Evolutionary conservation across 1,140 invertebrate genomes (phyloP).

Genomic region (Drosophila trapezifrons): DNA sequence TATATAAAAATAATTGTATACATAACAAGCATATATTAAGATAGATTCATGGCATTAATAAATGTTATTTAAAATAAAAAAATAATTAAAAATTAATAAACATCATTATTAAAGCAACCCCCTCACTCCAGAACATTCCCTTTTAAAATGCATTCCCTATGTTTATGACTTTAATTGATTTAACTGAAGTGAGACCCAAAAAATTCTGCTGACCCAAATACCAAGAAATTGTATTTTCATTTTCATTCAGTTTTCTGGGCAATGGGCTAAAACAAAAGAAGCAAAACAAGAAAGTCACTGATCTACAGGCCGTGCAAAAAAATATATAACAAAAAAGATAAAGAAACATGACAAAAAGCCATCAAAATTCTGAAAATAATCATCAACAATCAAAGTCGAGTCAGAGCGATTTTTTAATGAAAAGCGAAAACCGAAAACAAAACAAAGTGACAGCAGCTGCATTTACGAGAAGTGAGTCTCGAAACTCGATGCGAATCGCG

Average conservation of each 20-base stretch:
- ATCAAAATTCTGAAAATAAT: conserved; percentile 68
- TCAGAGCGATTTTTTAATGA: conserved; percentile 63
- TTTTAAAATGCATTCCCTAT: conserved; percentile 19
- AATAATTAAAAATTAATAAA: not conserved
- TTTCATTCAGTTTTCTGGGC: conserved; percentile 30
- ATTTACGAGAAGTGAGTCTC: conserved; percentile 44
- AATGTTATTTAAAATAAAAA: too few relatives aligned
- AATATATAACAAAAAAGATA: conserved; percentile 19
- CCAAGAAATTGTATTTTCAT: conserved; percentile 52
- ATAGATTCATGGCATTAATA: too few relatives aligned
- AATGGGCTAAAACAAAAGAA: conserved; percentile 45
- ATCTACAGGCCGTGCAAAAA: conserved; percentile 22
- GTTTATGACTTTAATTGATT: conserved; percentile 70
- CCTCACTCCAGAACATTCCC: not conserved
- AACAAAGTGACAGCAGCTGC: conserved; percentile 69
- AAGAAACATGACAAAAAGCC: conserved; percentile 59
- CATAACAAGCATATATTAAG: too few relatives aligned
- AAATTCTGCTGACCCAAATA: conserved; percentile 63
- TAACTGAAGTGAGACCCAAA: conserved; percentile 37
- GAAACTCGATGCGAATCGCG: conserved; percentile 49
- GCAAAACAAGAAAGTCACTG: conserved; percentile 10
- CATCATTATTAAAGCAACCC: not conserved
- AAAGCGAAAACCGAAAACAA: conserved; percentile 23
- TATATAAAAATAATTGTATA: too few relatives aligned
- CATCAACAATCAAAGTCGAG: conserved; percentile 60